A percentile compares a stretch with the other conserved stretches of the same genome.
Conservation (phyloP, 2,888 invertebrate genomes). For the Caradrina kadenii region DNA sequence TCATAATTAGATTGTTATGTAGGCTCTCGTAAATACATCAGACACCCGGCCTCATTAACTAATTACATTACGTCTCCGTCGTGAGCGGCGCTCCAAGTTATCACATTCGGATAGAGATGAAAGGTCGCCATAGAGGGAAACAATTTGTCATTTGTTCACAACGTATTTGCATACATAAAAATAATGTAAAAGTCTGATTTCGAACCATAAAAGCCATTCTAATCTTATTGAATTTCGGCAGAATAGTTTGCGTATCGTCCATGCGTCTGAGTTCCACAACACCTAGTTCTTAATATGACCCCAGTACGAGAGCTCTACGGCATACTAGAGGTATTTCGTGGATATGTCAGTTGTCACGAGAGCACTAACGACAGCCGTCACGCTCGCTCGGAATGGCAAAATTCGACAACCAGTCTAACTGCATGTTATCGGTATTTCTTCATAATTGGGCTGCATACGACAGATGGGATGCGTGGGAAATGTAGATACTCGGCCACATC, state of each 20-base stretch:
- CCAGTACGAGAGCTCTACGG: not conserved
- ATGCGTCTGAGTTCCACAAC: not conserved
- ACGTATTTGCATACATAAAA: not conserved
- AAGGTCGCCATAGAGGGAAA: slow-evolving; percentile 2
- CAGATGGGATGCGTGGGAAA: not conserved
- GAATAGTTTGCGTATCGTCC: too few species aligned
- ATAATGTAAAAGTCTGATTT: not conserved
- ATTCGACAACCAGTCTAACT: not conserved
- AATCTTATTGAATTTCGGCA: too few species aligned
- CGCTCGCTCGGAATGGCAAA: not conserved
- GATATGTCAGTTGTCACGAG: not conserved
- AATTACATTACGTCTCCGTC: slow-evolving; percentile 42
- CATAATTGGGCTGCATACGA: slow-evolving; percentile 34
- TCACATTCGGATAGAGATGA: slow-evolving; percentile 24
- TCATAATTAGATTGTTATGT: slow-evolving; percentile 15
- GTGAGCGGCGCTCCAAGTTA: slow-evolving; percentile 4
- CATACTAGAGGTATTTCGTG: too few species aligned
- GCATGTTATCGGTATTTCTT: not conserved
- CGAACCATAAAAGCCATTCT: too few species aligned
- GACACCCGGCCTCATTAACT: slow-evolving; percentile 44
- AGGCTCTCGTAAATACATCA: slow-evolving; percentile 33
- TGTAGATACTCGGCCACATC: not conserved
- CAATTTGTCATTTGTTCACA: slow-evolving; percentile 6
- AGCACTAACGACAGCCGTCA: not conserved
- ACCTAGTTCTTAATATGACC: not conserved